These are phyloP conservation scores for Apodemus sylvaticus DNA, from an alignment of 2,113 vertebrate genomes.

Conservation along the genomic window DNA sequence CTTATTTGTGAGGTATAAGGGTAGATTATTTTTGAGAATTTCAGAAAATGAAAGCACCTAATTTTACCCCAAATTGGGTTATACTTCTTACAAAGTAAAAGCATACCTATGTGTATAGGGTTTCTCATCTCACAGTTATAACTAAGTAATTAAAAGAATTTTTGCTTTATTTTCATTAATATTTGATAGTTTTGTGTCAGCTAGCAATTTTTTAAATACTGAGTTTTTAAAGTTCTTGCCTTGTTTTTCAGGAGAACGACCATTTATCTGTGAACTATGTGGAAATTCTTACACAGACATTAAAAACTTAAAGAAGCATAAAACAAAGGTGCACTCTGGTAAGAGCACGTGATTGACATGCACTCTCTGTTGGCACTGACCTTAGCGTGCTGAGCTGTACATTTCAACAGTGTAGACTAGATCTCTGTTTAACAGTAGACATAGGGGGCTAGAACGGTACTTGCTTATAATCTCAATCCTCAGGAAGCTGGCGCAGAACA, in stretches of 20 bases:
- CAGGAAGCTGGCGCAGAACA: neutral
- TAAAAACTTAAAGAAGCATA: constrained; percentile 98
- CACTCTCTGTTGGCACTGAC: neutral
- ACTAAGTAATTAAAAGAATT: constrained; percentile 23
- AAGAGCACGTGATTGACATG: constrained; percentile 72
- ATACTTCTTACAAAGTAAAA: neutral
- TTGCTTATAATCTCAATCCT: neutral
- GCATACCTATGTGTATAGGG: neutral
- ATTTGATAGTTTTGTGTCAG: constrained; percentile 58
- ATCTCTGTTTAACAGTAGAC: neutral
- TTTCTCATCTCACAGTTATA: constrained; percentile 49
- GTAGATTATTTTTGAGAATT: constrained; percentile 29
- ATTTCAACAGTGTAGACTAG: neutral
- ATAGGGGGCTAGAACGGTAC: neutral
- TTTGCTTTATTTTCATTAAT: constrained; percentile 45
- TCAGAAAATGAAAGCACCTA: constrained; percentile 33
- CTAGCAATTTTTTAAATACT: constrained; percentile 49
- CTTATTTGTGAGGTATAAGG: constrained; percentile 34
- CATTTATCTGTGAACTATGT: constrained; percentile 96
- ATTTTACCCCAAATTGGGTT: constrained; percentile 1
- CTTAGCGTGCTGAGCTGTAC: neutral
- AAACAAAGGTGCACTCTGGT: constrained; percentile 94
- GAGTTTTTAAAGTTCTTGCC: constrained; percentile 56
- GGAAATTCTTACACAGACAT: constrained; percentile 96
- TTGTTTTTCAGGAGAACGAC: constrained; percentile 91